Conservation (phyloP, 2,797 vertebrate species). For the Coregonus sp. region DNA sequence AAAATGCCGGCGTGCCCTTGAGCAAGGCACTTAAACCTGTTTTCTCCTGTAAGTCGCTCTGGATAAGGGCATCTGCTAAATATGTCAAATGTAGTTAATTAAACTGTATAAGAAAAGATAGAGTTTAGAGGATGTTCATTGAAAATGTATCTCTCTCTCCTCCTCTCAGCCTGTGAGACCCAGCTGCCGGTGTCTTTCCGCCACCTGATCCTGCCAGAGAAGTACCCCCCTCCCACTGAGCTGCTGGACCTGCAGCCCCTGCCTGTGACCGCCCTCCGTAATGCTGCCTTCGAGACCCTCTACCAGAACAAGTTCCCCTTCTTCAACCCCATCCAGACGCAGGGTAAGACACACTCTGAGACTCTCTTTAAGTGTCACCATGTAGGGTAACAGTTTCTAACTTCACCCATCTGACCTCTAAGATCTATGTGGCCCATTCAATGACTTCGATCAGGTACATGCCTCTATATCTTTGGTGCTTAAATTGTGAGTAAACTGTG, state of each 20-base stretch:
- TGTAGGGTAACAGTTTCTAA: neutral
- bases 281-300: constrained; percentile 94
- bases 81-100: no score
- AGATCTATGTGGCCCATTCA: neutral
- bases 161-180: constrained; percentile 88
- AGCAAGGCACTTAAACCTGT: no score
- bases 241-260: constrained; percentile 96
- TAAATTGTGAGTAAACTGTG: neutral
- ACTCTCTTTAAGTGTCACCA: neutral
- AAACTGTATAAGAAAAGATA: no score
- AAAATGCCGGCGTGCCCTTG: no score
- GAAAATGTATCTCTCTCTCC: neutral
- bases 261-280: constrained; percentile 93
- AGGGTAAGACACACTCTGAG: constrained; percentile 77
- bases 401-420: neutral
- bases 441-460: neutral
- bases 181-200: constrained; percentile 97
- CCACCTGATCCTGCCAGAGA: constrained; percentile 94
- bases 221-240: constrained; percentile 95
- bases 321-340: constrained; percentile 99
- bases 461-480: neutral
- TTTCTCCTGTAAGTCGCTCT: no score
- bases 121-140: neutral
- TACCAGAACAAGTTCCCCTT: constrained; percentile 99
- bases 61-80: no score